Percentiles rank a stretch among this genome's conserved stretches.
Conservation (phyloP, 2,113 vertebrate species). For the Zosterops pallidus region DNA sequence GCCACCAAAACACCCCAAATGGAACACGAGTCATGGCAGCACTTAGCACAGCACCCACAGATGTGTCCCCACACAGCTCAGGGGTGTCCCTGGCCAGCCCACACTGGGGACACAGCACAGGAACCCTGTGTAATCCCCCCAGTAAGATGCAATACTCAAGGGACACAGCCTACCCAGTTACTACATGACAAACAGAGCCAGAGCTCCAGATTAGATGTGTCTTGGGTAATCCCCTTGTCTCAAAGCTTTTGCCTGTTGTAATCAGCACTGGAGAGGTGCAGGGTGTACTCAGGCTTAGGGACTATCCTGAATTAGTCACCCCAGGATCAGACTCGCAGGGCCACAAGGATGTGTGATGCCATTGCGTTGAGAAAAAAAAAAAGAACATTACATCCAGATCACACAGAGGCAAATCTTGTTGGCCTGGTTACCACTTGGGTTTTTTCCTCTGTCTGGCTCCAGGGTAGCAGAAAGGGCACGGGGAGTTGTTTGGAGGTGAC, state of each 20-base stretch:
- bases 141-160: background rate
- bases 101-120: accelerated
- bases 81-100: background rate
- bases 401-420: background rate
- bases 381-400: slow-evolving; percentile 15
- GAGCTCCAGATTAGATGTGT: background rate
- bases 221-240: slow-evolving; percentile 34
- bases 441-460: background rate
- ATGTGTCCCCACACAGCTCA: accelerated
- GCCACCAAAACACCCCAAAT: background rate
- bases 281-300: background rate
- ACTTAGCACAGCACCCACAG: background rate
- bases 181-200: background rate
- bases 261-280: background rate
- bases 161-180: background rate
- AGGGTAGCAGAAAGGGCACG: background rate
- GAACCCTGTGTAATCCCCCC: background rate
- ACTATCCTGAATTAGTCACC: slow-evolving; percentile 51
- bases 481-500: background rate
- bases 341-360: background rate
- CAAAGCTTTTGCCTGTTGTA: slow-evolving; percentile 31
- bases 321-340: background rate
- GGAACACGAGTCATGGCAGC: background rate
- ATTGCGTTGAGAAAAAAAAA: background rate
- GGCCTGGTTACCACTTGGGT: background rate